Base-by-base conservation (phyloP, 2,113 vertebrate species). In the Onychorhynchus coronatus region DNA sequence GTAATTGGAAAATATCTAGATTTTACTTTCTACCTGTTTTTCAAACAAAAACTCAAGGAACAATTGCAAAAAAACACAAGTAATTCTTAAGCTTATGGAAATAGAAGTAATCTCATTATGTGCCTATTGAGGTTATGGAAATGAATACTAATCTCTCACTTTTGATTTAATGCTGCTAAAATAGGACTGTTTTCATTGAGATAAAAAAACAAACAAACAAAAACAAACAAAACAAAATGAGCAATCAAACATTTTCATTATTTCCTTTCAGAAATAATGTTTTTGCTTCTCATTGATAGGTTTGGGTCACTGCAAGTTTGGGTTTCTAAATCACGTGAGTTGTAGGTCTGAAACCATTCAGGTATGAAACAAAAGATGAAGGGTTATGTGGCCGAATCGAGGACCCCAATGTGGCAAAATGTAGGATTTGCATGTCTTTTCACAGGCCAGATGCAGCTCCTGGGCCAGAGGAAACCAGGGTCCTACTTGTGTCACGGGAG, bases 21-120 rank as follows among this genome's bases (percentile, higher is more conserved):
- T 89, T 94, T 96, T 78, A 18, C 47, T 84, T 79, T 50, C 18
- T 35, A 19, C 16, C 72, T 83, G 33, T 71, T 89, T 88, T 94
- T 27, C 50, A 73, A 81, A 37, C 11, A 88, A 50, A 53, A 78
- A 37, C 53, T 76, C 42, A 63, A 58, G 47, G 35, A 91, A 35
- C 28, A 62, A 33, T 27, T 13, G 23, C 46, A 76, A 79, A 94
- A 94, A 93, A 46, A 44, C 27, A 70, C 41, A 79, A 0, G 0
- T 35, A 89, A 72, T 93, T 85, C 71, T 67, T 89, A 50, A 71
- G 46, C 62, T 83, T 16, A 4, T 76, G 39, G 59, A 94, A 95
- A 85, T 10, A 76, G 53, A 52, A 72, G 19, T 85, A 88, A 94
- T 97, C 53, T 83, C 37, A 55, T 93, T 94, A 88, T 73, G 23